phyloP scores from a whole-genome alignment of 2,113 vertebrate species.

The Indri indri region DNA sequence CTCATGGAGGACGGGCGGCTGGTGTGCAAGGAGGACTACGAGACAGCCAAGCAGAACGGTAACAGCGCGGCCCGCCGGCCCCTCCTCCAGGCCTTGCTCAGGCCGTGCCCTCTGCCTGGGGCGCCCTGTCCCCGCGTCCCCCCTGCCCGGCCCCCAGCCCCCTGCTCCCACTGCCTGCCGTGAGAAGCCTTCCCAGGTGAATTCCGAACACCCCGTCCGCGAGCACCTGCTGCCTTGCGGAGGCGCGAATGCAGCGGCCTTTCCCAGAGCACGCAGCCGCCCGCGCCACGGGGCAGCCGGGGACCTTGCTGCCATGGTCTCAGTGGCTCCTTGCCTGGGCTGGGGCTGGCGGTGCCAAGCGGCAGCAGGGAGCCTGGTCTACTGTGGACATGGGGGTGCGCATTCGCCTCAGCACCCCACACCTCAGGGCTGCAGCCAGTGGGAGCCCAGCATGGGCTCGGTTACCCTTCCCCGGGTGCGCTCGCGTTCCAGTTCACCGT shows the following conservation, averaged over 20 bases:
- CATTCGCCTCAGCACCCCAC: neutral
- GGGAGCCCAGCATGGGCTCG: neutral
- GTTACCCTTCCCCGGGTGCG: too few relatives aligned
- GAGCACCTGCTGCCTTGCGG: neutral
- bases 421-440: neutral
- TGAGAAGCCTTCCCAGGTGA: too few relatives aligned
- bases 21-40: slow-evolving; percentile 99
- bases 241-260: fast-evolving
- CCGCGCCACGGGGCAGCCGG: fast-evolving
- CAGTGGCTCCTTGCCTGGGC: neutral
- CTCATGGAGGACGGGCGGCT: slow-evolving; percentile 98
- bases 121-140: fast-evolving
- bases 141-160: neutral
- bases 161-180: neutral
- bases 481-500: neutral
- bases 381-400: neutral
- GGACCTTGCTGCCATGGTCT: neutral
- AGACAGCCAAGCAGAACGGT: slow-evolving; percentile 99
- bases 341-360: neutral
- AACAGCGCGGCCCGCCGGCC: fast-evolving
- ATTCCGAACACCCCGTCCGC: neutral
- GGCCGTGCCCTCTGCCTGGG: fast-evolving
- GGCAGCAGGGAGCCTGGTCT: neutral
- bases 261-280: neutral
- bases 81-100: fast-evolving